These are phyloP conservation scores for Mythimna pallens DNA, from an alignment of 2,888 invertebrate genomes.

Conservation along the genomic window DNA sequence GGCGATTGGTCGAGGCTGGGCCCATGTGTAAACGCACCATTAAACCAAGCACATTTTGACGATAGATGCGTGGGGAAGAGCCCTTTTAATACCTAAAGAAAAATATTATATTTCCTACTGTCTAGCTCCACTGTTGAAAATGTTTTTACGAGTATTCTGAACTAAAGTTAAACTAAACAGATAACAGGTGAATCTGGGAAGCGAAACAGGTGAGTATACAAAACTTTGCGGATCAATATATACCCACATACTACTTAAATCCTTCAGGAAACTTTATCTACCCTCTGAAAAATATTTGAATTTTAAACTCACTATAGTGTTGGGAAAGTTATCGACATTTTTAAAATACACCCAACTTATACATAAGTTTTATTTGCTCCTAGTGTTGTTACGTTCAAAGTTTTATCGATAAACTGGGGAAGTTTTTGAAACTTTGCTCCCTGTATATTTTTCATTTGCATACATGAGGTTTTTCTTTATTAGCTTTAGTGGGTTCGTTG, in stretches of 20 bases:
- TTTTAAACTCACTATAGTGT: conserved; percentile 55
- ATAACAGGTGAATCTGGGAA: background rate
- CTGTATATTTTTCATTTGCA: conserved; percentile 59
- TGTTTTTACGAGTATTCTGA: background rate
- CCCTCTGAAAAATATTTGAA: conserved; percentile 53
- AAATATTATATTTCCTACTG: background rate
- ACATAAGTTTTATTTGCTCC: conserved; percentile 61
- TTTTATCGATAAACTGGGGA: conserved; percentile 63
- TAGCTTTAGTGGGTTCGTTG: conserved; percentile 11
- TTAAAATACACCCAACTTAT: conserved; percentile 56
- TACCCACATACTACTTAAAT: conserved; percentile 38
- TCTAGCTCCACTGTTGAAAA: background rate
- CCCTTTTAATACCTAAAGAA: no score
- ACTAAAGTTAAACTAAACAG: background rate
- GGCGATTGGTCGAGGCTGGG: no score
- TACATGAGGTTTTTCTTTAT: conserved; percentile 45
- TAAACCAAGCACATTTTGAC: no score
- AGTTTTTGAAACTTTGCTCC: conserved; percentile 45
- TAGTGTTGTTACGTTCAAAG: conserved; percentile 62
- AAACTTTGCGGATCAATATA: conserved; percentile 20
- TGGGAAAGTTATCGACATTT: conserved; percentile 62
- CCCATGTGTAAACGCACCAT: no score
- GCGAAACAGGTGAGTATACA: conserved; percentile 19
- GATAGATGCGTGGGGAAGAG: no score
- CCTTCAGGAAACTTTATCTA: conserved; percentile 44